These are phyloP conservation scores for Struthio camelus DNA, from an alignment of 2,113 vertebrate species.

Conservation along the genomic window DNA sequence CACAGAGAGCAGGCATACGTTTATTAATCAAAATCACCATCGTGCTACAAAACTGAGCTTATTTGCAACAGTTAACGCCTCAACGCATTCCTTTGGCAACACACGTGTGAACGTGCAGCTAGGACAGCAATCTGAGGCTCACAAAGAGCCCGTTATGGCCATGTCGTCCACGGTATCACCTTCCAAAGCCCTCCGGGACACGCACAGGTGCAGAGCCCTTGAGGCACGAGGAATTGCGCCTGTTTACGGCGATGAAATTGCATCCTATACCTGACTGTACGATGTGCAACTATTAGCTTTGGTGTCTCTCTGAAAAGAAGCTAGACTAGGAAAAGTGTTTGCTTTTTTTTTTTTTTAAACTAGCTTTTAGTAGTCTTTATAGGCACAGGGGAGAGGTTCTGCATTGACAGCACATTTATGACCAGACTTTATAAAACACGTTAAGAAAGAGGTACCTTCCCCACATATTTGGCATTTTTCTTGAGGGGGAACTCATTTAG, in stretches of 20 bases:
- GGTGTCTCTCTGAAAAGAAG: not conserved
- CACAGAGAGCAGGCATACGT: not conserved
- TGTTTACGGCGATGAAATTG: not conserved
- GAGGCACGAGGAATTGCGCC: not conserved
- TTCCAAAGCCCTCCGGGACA: not conserved
- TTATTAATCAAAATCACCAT: conserved; percentile 17
- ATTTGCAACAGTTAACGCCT: not conserved
- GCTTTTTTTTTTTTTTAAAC: not conserved
- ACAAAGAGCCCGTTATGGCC: not conserved
- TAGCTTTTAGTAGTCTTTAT: not conserved
- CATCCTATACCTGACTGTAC: not conserved
- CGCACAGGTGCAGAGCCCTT: not conserved
- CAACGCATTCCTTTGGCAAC: not conserved
- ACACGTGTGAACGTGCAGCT: not conserved
- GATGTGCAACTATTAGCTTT: not conserved
- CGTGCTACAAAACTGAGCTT: not conserved
- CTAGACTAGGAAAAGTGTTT: not conserved
- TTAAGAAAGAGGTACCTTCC: not conserved
- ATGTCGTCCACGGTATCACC: not conserved
- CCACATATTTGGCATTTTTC: not conserved
- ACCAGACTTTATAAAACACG: not conserved
- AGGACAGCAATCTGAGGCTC: not conserved
- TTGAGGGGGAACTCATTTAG: not conserved
- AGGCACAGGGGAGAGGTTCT: not conserved
- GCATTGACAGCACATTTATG: not conserved